These are phyloP conservation scores for Babylonia areolata DNA, from an alignment of 1,140 invertebrate genomes.

Conservation along the genomic window DNA sequence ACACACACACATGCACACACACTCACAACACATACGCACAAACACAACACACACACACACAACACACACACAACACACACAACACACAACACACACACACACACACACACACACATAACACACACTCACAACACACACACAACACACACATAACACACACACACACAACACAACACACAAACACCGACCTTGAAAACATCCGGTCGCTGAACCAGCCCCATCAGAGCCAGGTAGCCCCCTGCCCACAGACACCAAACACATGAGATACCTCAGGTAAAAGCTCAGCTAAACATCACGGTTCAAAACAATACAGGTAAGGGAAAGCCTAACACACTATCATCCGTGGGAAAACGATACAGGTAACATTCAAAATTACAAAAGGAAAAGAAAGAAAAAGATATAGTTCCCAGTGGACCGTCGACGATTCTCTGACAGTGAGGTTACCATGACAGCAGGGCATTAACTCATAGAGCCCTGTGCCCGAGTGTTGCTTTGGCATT, in stretches of 20 bases:
- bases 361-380: too few relatives aligned
- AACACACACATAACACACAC: neutral
- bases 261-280: too few relatives aligned
- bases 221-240: slow-evolving; percentile 79
- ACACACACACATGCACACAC: neutral
- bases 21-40: neutral
- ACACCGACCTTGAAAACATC: slow-evolving; percentile 77
- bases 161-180: neutral
- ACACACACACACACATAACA: slow-evolving; percentile 52
- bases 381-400: too few relatives aligned
- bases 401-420: too few relatives aligned
- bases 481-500: too few relatives aligned
- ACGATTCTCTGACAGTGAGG: too few relatives aligned
- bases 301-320: too few relatives aligned
- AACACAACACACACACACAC: neutral
- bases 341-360: too few relatives aligned
- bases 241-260: neutral
- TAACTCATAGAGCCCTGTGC: too few relatives aligned
- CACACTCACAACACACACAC: neutral
- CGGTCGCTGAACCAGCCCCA: slow-evolving; percentile 77
- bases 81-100: neutral
- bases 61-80: neutral
- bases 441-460: too few relatives aligned
- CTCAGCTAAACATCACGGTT: too few relatives aligned
- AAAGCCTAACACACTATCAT: too few relatives aligned